These are phyloP conservation scores for Rhineura floridana DNA, from an alignment of 2,113 vertebrate species.

Conservation along the genomic window DNA sequence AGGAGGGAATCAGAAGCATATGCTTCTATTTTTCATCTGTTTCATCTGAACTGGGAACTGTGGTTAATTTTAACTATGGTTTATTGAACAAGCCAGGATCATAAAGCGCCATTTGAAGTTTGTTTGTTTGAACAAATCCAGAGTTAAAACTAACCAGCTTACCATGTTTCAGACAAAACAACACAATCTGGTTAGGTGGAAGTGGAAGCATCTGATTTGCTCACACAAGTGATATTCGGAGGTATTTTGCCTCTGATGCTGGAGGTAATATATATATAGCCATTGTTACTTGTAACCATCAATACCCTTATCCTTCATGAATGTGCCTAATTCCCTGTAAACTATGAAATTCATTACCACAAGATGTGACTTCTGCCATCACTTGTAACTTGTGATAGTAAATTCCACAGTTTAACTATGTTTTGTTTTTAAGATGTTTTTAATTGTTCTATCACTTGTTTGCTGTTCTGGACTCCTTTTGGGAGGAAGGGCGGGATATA, in stretches of 20 bases:
- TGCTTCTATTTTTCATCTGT: neutral
- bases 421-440: too few species aligned
- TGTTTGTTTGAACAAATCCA: neutral
- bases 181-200: neutral
- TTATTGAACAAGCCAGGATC: neutral
- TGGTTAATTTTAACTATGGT: neutral
- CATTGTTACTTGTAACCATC: neutral
- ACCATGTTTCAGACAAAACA: neutral
- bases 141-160: neutral
- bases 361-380: neutral
- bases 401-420: neutral
- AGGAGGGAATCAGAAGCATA: neutral
- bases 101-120: neutral
- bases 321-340: neutral
- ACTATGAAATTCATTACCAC: too few species aligned
- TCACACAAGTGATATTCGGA: too few species aligned
- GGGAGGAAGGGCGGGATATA: too few species aligned
- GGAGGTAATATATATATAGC: neutral
- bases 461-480: too few species aligned
- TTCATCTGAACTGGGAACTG: neutral
- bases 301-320: neutral
- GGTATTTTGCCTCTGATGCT: neutral
- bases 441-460: too few species aligned
- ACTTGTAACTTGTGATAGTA: neutral
- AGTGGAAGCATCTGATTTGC: neutral